phyloP scores from a whole-genome alignment of 23 tunicate species.

The Trididemnum clinides region DNA sequence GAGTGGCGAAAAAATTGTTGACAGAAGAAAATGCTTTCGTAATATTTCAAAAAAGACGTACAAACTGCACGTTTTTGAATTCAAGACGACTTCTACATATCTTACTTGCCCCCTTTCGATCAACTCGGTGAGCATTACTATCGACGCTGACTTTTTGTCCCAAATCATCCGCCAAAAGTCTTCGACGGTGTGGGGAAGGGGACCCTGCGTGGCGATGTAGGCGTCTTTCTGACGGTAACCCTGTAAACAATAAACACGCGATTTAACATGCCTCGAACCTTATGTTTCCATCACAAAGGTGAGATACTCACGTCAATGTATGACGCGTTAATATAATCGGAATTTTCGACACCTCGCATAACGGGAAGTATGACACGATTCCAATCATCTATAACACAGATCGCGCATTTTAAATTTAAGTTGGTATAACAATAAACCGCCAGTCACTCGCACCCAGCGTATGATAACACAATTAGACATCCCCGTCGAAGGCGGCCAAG shows the following conservation, averaged over 20 bases:
- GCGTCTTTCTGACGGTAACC: conserved; percentile 96
- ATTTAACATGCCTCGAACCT: conserved; percentile 23
- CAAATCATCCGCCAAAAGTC: conserved; percentile 96
- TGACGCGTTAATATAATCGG: conserved; percentile 96
- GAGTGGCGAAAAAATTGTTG: not conserved
- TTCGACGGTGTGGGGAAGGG: conserved; percentile 87
- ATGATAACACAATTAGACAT: no score
- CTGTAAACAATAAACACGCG: conserved; percentile 54
- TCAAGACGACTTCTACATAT: no score
- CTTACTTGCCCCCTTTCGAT: conserved; percentile 86
- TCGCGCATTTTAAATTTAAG: not conserved
- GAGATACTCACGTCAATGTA: conserved; percentile 85
- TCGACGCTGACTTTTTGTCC: conserved; percentile 82
- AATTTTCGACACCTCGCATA: conserved; percentile 68
- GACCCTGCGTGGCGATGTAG: conserved; percentile 96
- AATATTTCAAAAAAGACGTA: no score
- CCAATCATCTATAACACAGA: conserved; percentile 78
- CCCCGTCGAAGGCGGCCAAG: no score
- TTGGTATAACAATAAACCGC: no score
- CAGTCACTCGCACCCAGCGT: no score
- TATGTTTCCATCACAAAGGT: not conserved
- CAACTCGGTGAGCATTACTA: conserved; percentile 90
- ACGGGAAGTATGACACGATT: conserved; percentile 86
- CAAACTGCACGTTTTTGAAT: no score
- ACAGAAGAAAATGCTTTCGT: not conserved